Evolutionary conservation across 2,113 vertebrate genomes (phyloP).

Genomic region (Rhizomys pruinosus): DNA sequence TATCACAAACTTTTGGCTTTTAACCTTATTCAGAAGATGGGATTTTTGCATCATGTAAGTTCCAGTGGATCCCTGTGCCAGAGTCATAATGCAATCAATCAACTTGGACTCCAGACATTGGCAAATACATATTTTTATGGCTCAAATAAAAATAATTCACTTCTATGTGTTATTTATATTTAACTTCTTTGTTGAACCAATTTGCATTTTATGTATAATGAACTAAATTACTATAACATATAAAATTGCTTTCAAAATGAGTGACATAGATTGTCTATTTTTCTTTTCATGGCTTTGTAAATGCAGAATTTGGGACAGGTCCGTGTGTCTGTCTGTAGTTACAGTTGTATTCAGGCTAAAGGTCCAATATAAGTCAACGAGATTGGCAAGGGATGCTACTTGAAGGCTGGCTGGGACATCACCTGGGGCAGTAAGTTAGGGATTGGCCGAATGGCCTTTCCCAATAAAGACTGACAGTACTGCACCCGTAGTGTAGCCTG

Average conservation of each 20-base stretch:
- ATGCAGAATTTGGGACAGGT: background rate
- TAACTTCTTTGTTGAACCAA: conserved; percentile 12
- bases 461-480: background rate
- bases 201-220: conserved; percentile 25
- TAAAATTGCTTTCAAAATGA: conserved; percentile 1
- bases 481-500: too few relatives aligned
- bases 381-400: background rate
- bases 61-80: background rate
- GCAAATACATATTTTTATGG: conserved; percentile 18
- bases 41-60: background rate
- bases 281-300: background rate
- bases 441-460: background rate
- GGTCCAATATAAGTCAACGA: background rate
- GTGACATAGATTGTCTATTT: background rate
- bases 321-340: background rate
- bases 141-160: conserved; percentile 23
- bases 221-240: background rate
- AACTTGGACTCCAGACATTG: background rate
- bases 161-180: conserved; percentile 17
- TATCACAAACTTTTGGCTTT: background rate
- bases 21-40: conserved; percentile 7
- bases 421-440: fast-evolving
- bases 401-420: background rate
- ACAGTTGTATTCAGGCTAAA: background rate
- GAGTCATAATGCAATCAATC: background rate